Evolutionary conservation across 2,797 vertebrate genomes (phyloP), one percentile per base, ranked within the genome.

Genomic region (Brotula barbata): DNA sequence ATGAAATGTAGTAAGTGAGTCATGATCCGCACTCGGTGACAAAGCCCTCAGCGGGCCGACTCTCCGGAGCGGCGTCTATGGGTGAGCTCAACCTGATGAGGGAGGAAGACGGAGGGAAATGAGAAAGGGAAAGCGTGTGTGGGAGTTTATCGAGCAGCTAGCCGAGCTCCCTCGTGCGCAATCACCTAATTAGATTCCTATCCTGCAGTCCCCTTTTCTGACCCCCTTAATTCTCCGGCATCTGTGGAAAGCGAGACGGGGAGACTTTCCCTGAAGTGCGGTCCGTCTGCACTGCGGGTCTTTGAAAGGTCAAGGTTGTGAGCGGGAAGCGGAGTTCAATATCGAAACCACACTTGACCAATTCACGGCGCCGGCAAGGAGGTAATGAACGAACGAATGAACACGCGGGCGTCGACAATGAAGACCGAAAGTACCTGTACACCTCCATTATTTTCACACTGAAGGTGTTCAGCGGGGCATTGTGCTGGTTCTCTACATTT

Each of bases 161-260:
- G 83, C 34, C 54, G 78, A 81, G 73, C 81, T 89, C 89, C 88
- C 89, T 87, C 72, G 80, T 90, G 88, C 88, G 83, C 82, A 88
- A 89, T 91, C 78, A 75, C 83, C 87, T 92, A 92, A 92, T 91
- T 91, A 90, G 82, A 89, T 90, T 91, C 86, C 86, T 89, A 87
- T 89, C 88, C 85, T 64, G 71, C 68, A 12, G 71, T 77, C 73
- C 78, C 87, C 87, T 85, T 80, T 77, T 71, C 66, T 87, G 88
- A 91, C 87, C 90, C 85, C 85, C 73, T 82, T 82, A 89, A 87
- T 89, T 87, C 85, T 81, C 74, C n/a, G 42, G 53, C 70, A 81
- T 77, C 68, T 64, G 64, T 85, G 80, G 75, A 85, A 88, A 86
- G 75, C 68, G 40, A 71, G 79, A 70, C 69, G 56, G 52, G 43